These are phyloP conservation scores for Sceliomorpha sp. DNA, from an alignment of 2,888 invertebrate species.

Conservation along the genomic window DNA sequence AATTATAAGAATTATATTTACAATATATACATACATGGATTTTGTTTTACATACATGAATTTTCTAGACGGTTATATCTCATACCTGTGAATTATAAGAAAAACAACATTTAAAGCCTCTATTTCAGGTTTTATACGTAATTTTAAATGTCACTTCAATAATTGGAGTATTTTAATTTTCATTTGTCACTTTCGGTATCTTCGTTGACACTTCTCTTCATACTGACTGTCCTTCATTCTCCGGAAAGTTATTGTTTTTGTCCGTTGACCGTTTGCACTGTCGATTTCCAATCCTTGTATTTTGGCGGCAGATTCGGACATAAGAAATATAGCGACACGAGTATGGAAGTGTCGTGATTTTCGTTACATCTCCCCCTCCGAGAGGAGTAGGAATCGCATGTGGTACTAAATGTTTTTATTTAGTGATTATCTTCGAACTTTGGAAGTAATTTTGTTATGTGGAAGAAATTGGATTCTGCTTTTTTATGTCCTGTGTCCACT, in stretches of 20 bases:
- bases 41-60: neutral
- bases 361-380: conserved; percentile 20
- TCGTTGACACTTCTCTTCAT: too few relatives aligned
- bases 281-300: neutral
- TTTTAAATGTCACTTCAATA: too few relatives aligned
- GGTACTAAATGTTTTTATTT: neutral
- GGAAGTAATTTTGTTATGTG: conserved; percentile 61
- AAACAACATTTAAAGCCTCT: conserved; percentile 24
- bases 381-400: neutral
- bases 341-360: conserved; percentile 15
- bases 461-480: conserved; percentile 38
- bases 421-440: neutral
- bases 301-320: conserved; percentile 4
- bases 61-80: neutral
- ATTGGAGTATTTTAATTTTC: too few relatives aligned
- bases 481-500: conserved; percentile 45
- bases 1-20: conserved; percentile 6
- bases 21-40: conserved; percentile 1
- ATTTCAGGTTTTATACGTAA: too few relatives aligned
- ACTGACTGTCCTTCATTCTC: too few relatives aligned
- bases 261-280: neutral
- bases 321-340: conserved; percentile 8
- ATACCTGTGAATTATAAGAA: conserved; percentile 11
- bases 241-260: neutral
- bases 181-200: too few relatives aligned